Percentiles rank a stretch among this genome's conserved stretches.
Conservation (phyloP, 1,140 invertebrate genomes). For the Phocides pigmalion region DNA sequence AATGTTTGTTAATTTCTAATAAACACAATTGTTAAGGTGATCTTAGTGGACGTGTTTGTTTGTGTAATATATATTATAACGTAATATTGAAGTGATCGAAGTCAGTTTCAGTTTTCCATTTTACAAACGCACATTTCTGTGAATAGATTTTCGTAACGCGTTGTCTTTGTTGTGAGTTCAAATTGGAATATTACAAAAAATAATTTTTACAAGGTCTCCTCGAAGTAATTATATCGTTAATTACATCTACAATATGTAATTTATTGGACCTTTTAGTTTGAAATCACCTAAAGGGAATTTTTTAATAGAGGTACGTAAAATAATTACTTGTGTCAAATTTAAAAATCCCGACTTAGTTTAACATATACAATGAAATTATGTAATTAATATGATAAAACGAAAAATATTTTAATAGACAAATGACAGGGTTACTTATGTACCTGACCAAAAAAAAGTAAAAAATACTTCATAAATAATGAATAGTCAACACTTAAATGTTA, state of each 20-base stretch:
- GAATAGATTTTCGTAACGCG: not conserved
- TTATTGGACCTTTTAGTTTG: not conserved
- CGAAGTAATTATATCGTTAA: not conserved
- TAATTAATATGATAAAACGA: too few relatives aligned
- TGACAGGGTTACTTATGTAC: too few relatives aligned
- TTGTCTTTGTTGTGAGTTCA: not conserved
- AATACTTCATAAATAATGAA: too few relatives aligned
- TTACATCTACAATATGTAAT: not conserved
- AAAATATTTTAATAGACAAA: too few relatives aligned
- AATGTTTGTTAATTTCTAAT: not conserved
- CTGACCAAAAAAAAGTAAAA: too few relatives aligned
- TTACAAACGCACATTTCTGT: not conserved
- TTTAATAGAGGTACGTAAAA: not conserved
- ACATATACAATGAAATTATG: too few relatives aligned
- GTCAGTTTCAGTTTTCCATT: not conserved
- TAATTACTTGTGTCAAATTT: too few relatives aligned
- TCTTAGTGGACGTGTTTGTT: not conserved
- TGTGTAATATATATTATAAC: constrained; percentile 1
- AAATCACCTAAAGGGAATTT: not conserved
- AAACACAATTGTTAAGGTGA: not conserved
- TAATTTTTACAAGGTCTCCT: not conserved
- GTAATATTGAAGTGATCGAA: not conserved
- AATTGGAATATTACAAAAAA: not conserved
- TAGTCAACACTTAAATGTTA: too few relatives aligned
- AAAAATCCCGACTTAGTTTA: too few relatives aligned